These are phyloP conservation scores for Drosophila bocqueti DNA, from an alignment of 1,140 invertebrate species.

Conservation along the genomic window DNA sequence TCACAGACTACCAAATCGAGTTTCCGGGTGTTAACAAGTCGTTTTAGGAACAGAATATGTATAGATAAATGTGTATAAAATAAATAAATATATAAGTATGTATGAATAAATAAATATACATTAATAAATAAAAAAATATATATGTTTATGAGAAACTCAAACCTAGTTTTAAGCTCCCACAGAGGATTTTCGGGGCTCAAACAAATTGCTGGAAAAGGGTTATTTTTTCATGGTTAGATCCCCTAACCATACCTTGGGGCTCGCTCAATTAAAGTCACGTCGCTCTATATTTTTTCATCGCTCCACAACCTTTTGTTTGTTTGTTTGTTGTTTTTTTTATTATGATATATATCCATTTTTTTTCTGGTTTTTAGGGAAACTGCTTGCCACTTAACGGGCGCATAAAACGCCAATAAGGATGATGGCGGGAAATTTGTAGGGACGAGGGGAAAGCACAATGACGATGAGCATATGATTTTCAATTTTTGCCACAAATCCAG, in stretches of 20 bases:
- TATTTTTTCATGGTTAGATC: background rate
- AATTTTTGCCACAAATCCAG: conserved; percentile 77
- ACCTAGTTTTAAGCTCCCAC: background rate
- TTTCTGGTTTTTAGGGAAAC: conserved; percentile 23
- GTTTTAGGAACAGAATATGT: background rate
- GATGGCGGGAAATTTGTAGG: conserved; percentile 14
- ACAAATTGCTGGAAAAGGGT: too few species aligned
- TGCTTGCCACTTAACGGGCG: conserved; percentile 45
- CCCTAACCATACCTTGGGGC: background rate
- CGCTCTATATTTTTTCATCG: conserved; percentile 7
- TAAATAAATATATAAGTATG: too few species aligned
- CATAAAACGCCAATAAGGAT: conserved; percentile 41
- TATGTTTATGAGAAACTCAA: background rate
- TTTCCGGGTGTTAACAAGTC: conserved; percentile 1
- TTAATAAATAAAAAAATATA: too few species aligned
- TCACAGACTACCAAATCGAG: conserved; percentile 7
- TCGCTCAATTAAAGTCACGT: conserved; percentile 15
- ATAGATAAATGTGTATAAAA: too few species aligned
- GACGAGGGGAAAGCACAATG: conserved; percentile 9
- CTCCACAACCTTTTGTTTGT: conserved; percentile 9
- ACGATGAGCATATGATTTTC: conserved; percentile 74
- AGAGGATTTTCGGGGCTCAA: background rate
- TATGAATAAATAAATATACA: background rate
- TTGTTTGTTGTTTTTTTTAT: background rate
- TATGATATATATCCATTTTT: background rate